phyloP scores from a whole-genome alignment of 2,888 invertebrate species.

The Piscicola geometra region DNA sequence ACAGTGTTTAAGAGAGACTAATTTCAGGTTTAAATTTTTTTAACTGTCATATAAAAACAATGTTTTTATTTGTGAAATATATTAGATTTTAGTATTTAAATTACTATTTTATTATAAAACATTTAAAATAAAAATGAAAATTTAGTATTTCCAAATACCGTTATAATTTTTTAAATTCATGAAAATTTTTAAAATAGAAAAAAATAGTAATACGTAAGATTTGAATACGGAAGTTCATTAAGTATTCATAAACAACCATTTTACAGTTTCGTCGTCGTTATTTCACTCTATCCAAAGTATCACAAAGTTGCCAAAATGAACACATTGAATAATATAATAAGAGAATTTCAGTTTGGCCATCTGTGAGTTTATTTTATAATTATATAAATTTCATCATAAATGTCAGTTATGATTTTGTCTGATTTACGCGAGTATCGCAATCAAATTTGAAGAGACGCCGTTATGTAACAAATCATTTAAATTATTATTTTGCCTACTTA shows the following conservation, averaged over 20 bases:
- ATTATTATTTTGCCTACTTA: background rate
- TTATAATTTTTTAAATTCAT: background rate
- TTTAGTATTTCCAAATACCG: background rate
- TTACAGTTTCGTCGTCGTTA: slow-evolving; percentile 9
- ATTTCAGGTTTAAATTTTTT: too few relatives aligned
- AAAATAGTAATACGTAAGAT: too few relatives aligned
- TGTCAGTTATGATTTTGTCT: background rate
- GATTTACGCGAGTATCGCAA: background rate
- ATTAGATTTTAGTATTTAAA: too few relatives aligned
- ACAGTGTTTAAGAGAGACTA: background rate
- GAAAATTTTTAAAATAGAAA: background rate
- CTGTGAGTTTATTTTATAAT: slow-evolving; percentile 28
- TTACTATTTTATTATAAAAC: too few relatives aligned
- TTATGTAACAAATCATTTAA: too few relatives aligned
- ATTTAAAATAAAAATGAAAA: too few relatives aligned
- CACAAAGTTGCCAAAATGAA: slow-evolving; percentile 14
- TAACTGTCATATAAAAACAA: too few relatives aligned
- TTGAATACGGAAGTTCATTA: slow-evolving; percentile 8
- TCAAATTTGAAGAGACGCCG: too few relatives aligned
- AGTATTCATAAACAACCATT: slow-evolving; percentile 16
- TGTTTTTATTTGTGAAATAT: too few relatives aligned
- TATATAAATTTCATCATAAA: background rate
- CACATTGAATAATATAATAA: slow-evolving; percentile 15
- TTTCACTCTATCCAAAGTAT: background rate
- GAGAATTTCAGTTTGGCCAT: slow-evolving; percentile 28